These are phyloP conservation scores for Solenopsis invicta DNA, from an alignment of 1,140 invertebrate species.

Conservation along the genomic window DNA sequence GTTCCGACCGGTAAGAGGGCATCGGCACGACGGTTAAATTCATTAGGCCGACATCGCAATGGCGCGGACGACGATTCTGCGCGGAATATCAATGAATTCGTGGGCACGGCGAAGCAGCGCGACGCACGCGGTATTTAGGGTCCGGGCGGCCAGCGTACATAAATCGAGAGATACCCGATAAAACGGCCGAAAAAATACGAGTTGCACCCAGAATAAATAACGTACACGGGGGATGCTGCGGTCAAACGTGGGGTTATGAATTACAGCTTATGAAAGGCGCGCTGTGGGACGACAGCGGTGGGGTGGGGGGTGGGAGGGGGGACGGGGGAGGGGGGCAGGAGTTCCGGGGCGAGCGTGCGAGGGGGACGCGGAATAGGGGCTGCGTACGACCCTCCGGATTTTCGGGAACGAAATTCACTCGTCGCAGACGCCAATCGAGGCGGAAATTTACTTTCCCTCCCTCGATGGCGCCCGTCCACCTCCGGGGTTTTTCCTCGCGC, in stretches of 20 bases:
- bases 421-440: slow-evolving; percentile 58
- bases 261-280: slow-evolving; percentile 72
- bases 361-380: not conserved
- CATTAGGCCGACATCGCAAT: slow-evolving; percentile 72
- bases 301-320: not conserved
- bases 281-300: not conserved
- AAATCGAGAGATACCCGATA: slow-evolving; percentile 77
- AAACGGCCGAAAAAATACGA: slow-evolving; percentile 77
- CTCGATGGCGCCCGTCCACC: slow-evolving; percentile 37
- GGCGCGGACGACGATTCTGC: slow-evolving; percentile 68
- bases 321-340: no score
- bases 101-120: slow-evolving; percentile 33
- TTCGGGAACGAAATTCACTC: slow-evolving; percentile 60
- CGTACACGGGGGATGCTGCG: slow-evolving; percentile 64
- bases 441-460: slow-evolving; percentile 74
- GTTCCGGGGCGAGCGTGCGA: not conserved
- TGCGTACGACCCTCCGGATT: slow-evolving; percentile 16
- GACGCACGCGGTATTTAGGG: slow-evolving; percentile 64
- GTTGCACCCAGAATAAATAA: slow-evolving; percentile 77
- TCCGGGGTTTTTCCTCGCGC: slow-evolving; percentile 25
- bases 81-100: slow-evolving; percentile 74
- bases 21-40: slow-evolving; percentile 69
- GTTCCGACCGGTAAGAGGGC: slow-evolving; percentile 47
- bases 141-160: slow-evolving; percentile 62
- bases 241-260: slow-evolving; percentile 76